Percentiles rank a stretch among this genome's conserved stretches.
Conservation (phyloP, 2,797 vertebrate genomes). For the Thamnophis elegans region DNA sequence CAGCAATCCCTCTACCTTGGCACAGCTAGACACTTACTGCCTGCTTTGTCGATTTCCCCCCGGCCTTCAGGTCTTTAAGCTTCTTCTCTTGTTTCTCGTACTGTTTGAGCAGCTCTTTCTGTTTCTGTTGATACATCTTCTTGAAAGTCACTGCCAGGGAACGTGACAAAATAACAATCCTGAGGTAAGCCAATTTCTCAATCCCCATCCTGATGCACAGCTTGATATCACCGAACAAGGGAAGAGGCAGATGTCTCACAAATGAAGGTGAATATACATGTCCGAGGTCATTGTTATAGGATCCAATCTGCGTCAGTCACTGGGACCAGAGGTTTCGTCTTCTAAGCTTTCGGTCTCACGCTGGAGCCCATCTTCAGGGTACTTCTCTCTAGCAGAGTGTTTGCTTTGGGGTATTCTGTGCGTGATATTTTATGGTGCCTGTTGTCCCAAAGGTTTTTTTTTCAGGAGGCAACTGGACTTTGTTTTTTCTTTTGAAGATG, state of each 20-base stretch:
- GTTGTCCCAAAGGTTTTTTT: not conserved
- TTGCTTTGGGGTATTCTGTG: too few relatives aligned
- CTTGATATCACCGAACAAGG: not conserved
- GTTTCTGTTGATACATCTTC: constrained; percentile 96
- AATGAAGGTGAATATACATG: not conserved
- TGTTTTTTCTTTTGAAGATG: too few relatives aligned
- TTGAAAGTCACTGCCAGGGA: constrained; percentile 84
- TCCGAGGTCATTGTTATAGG: not conserved
- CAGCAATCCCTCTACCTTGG: not conserved
- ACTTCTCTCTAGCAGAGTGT: not conserved
- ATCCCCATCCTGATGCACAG: not conserved
- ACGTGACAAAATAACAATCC: not conserved
- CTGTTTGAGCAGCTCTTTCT: constrained; percentile 90
- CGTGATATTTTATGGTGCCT: not conserved
- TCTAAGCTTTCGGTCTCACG: not conserved
- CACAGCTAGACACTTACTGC: constrained; percentile 70
- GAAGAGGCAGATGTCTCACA: not conserved
- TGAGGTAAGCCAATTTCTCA: not conserved
- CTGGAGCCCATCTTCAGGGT: not conserved
- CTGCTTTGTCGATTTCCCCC: constrained; percentile 92
- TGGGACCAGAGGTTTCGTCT: not conserved
- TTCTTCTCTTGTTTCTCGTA: constrained; percentile 95
- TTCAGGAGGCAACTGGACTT: too few relatives aligned
- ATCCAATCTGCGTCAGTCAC: not conserved
- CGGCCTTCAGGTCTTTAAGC: constrained; percentile 89